Conservation (phyloP, 2,113 vertebrate species). For the Heteronetta atricapilla region DNA sequence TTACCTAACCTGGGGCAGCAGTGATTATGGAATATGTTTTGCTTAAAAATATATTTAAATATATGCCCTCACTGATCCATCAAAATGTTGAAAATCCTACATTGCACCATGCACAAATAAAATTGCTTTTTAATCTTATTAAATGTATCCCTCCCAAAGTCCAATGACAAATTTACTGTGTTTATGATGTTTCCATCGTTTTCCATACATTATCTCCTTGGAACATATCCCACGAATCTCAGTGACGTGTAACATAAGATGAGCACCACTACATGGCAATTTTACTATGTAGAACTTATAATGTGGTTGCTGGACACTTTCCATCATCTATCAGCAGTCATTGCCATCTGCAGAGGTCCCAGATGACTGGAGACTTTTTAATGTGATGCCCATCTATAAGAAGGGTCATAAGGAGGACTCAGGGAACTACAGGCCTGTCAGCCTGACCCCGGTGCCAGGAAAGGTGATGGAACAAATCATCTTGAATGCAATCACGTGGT, state of each 20-base stretch:
- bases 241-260: background rate
- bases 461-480: too few species aligned
- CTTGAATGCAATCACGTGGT: too few species aligned
- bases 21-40: background rate
- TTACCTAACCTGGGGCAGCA: too few species aligned
- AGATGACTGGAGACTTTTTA: too few species aligned
- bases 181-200: background rate
- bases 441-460: too few species aligned
- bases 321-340: too few species aligned
- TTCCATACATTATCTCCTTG: background rate
- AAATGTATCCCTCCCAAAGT: background rate
- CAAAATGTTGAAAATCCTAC: background rate
- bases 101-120: background rate
- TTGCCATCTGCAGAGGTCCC: too few species aligned
- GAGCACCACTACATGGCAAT: background rate
- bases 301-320: too few species aligned
- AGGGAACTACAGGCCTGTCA: too few species aligned
- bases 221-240: background rate
- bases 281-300: background rate
- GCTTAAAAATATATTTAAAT: background rate
- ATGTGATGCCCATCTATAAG: too few species aligned
- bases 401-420: too few species aligned
- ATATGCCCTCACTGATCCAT: fast-evolving
- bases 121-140: background rate
- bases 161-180: background rate